Conservation (phyloP, 2,113 vertebrate species). For the Hymenochirus boettgeri region DNA sequence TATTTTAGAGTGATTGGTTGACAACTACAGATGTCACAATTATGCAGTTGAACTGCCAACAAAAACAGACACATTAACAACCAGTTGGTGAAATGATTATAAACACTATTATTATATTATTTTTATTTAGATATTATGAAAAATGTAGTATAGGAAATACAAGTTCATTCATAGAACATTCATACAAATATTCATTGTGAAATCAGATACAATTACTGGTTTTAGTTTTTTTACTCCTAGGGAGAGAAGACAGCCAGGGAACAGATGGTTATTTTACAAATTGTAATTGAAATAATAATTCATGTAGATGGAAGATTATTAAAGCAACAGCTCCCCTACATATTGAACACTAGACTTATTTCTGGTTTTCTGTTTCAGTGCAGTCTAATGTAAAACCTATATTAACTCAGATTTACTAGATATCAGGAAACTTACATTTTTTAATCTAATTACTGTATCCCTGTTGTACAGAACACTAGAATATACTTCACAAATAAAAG, state of each 20-base stretch:
- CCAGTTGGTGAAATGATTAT: not conserved
- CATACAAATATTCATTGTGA: not conserved
- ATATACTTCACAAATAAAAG: too few species aligned
- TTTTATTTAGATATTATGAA: conserved; percentile 16
- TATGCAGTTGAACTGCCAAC: not conserved
- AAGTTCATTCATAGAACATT: conserved; percentile 2
- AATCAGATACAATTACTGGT: not conserved
- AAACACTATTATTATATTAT: conserved; percentile 15
- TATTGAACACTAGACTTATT: not conserved
- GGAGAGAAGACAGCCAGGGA: conserved; percentile 1
- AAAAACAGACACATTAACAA: not conserved
- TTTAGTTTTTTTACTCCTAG: conserved; percentile 14
- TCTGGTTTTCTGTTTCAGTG: too few species aligned
- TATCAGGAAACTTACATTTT: too few species aligned
- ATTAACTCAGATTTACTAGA: too few species aligned
- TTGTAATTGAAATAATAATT: conserved; percentile 41
- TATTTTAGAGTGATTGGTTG: not conserved
- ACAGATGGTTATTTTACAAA: conserved; percentile 36
- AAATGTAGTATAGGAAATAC: conserved; percentile 18
- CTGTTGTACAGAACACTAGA: too few species aligned
- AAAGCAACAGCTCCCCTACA: conserved; percentile 15
- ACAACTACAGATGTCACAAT: not conserved
- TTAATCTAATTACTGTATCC: too few species aligned
- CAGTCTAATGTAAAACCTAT: too few species aligned
- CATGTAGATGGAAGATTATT: conserved; percentile 14